Percentiles rank a stretch among this genome's conserved stretches.
Evolutionary conservation across 2,113 vertebrate species (phyloP).

Genomic region (Trachemys scripta): DNA sequence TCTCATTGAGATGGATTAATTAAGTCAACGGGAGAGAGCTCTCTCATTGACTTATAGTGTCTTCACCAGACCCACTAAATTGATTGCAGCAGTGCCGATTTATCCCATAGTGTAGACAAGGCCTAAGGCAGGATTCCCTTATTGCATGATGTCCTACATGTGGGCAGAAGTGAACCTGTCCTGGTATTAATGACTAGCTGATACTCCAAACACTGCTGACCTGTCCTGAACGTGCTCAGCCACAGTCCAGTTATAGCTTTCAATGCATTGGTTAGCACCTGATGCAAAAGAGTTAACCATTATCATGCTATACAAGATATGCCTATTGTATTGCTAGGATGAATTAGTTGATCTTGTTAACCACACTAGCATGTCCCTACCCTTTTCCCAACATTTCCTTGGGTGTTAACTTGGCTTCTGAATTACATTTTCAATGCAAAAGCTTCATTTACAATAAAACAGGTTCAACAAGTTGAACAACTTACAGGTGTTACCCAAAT

Average conservation of each 20-base stretch:
- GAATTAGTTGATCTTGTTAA: background rate
- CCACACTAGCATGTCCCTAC: background rate
- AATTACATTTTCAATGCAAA: background rate
- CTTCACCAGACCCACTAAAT: too few relatives aligned
- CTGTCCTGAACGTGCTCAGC: background rate
- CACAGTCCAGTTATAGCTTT: background rate
- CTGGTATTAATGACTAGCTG: background rate
- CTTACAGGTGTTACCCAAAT: background rate
- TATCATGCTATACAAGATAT: background rate
- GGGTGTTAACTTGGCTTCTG: background rate
- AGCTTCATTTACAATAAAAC: conserved; percentile 2
- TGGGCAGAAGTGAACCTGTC: background rate
- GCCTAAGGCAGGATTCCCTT: background rate
- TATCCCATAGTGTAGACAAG: too few relatives aligned
- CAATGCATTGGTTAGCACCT: background rate
- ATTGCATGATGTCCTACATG: background rate
- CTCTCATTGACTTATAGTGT: too few relatives aligned
- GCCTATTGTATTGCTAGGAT: background rate
- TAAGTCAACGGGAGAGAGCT: too few relatives aligned
- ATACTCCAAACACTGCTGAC: background rate
- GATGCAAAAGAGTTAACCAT: background rate
- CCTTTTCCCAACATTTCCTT: background rate
- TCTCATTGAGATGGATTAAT: too few relatives aligned
- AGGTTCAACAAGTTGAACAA: conserved; percentile 56
- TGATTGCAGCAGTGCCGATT: too few relatives aligned